Evolutionary conservation across 2,797 vertebrate genomes (phyloP), one percentile per base, ranked within the genome.

Genomic region (Poecilia velifera): DNA sequence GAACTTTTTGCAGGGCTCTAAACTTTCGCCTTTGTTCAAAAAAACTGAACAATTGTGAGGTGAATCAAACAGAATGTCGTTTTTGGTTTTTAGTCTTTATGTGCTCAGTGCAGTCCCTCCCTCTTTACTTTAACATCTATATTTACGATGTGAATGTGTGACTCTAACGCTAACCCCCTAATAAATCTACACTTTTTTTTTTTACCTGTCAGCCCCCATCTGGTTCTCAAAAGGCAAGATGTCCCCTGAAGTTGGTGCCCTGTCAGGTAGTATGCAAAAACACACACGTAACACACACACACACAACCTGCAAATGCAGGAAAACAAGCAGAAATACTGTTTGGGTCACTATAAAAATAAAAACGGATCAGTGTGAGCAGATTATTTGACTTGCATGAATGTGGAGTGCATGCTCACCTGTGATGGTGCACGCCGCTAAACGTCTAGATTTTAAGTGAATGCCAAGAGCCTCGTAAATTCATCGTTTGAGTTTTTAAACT

Each of bases 301-400:
- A 55, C 34, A 34, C 34, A 34, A 34, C 34, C 34, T 22, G 9
- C 20, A 41, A 41, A 25, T 2, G 34, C 36, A 68, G 20, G 9
- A 0, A 68, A 68, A 68, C n/a, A 34, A 13, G 74, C 51, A 76
- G 12, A 80, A 79, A 87, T 71, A 90, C 84, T 89, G 76, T 79
- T 79, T 82, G 6, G 36, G 72, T 79, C 84, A 89, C 82, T 90
- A 77, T 76, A 79, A 74, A 49, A 72, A 41, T 41, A 41, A 88
- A 91, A 90, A 25, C 0, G 9, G 88, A 90, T 91, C 86, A 91
- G 55, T 8, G 41, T 73, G 76, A 85, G 86, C 74, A 76, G 82
- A 86, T 85, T 77, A 78, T 62, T 78, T 49, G 51, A 83, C 80
- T 45, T 53, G 76, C 80, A 72, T 77, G 34, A 62, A 70, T 79